A percentile compares a stretch with the other conserved stretches of the same genome.
Conservation (phyloP, 2,888 invertebrate genomes). For the Diloba caeruleocephala region DNA sequence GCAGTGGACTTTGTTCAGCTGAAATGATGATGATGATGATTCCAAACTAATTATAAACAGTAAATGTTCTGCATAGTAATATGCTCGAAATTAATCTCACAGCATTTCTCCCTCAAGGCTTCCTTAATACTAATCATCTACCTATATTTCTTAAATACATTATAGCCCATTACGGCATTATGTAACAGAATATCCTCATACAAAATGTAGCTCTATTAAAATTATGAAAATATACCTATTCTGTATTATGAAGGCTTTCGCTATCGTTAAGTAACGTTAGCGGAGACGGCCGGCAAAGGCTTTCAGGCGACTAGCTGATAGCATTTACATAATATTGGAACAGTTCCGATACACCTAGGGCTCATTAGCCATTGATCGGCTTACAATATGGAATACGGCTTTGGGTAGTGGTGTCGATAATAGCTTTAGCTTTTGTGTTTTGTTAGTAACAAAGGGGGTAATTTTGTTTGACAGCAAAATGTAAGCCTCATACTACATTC, state of each 20-base stretch:
- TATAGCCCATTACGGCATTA: conserved; percentile 20
- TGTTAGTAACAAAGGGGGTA: conserved; percentile 19
- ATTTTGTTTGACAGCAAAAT: conserved; percentile 8
- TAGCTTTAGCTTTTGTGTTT: conserved; percentile 33
- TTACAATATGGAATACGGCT: conserved; percentile 70
- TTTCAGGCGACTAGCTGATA: conserved; percentile 73
- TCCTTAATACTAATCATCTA: conserved; percentile 6
- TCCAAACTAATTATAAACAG: no score
- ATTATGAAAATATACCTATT: conserved; percentile 53
- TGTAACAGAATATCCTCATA: conserved; percentile 39
- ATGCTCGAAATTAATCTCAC: no score
- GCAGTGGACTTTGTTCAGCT: no score
- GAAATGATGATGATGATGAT: no score
- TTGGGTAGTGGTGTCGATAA: conserved; percentile 40
- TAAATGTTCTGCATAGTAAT: no score
- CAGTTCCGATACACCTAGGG: conserved; percentile 75
- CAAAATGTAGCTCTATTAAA: conserved; percentile 47
- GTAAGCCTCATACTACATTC: no score
- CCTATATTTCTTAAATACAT: conserved; percentile 9
- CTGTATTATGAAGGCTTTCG: conserved; percentile 59
- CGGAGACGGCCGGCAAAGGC: conserved; percentile 66
- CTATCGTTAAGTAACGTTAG: conserved; percentile 69
- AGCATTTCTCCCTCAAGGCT: conserved; percentile 27
- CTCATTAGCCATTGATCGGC: conserved; percentile 82
- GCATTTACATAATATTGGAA: conserved; percentile 85